Conservation (phyloP, 2,888 invertebrate species). For the Drosophila diplacantha region DNA sequence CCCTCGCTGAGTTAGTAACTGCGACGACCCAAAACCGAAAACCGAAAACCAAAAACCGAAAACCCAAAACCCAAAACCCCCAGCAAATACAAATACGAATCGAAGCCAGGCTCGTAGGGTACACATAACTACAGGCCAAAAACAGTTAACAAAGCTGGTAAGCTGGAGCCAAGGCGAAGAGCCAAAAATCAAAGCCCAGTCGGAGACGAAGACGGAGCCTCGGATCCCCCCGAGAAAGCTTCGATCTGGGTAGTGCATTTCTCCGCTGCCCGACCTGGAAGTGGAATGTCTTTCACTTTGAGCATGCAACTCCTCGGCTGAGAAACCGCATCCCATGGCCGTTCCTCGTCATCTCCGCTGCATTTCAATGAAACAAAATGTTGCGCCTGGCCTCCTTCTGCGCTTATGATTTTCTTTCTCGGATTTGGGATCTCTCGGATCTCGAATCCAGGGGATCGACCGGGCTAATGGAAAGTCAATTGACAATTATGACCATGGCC, state of each 20-base stretch:
- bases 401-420: constrained; percentile 28
- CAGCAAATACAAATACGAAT: constrained; percentile 48
- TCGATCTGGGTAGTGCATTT: constrained; percentile 54
- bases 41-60: constrained; percentile 27
- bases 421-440: constrained; percentile 15
- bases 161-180: constrained; percentile 20
- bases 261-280: constrained; percentile 49
- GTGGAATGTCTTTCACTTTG: constrained; percentile 70
- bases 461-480: constrained; percentile 73
- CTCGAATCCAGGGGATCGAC: constrained; percentile 38
- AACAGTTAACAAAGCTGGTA: constrained; percentile 33
- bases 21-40: constrained; percentile 48
- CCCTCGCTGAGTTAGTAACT: constrained; percentile 72
- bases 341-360: constrained; percentile 47
- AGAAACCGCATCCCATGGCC: constrained; percentile 17
- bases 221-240: constrained; percentile 63
- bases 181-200: constrained; percentile 56
- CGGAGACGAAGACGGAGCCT: constrained; percentile 38
- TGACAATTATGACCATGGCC: constrained; percentile 72
- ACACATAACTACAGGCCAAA: constrained; percentile 40
- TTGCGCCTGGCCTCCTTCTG: constrained; percentile 40
- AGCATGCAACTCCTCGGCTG: constrained; percentile 36
- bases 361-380: constrained; percentile 67
- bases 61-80: constrained; percentile 26
- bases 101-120: constrained; percentile 51